Percentiles rank a stretch among this genome's conserved stretches.
phyloP scores from a whole-genome alignment of 2,113 vertebrate species.

The Urocitellus parryii region DNA sequence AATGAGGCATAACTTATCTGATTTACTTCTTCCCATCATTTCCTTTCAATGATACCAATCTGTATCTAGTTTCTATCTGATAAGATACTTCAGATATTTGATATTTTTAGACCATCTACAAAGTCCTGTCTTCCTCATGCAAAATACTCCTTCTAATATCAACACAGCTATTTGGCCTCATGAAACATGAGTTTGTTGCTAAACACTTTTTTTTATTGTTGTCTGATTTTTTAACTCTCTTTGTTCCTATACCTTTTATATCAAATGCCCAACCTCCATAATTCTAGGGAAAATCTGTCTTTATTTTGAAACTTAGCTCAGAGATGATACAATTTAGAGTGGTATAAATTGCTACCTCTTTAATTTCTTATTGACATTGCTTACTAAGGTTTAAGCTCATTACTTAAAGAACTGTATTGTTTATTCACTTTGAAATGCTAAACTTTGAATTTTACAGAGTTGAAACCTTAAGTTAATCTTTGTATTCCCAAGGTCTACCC shows the following conservation, averaged over 20 bases:
- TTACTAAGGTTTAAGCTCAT: neutral
- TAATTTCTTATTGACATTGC: neutral
- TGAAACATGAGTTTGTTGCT: neutral
- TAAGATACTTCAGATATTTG: neutral
- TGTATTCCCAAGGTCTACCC: neutral
- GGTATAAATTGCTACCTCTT: neutral
- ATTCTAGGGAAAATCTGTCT: neutral
- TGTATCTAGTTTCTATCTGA: neutral
- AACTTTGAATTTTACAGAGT: neutral
- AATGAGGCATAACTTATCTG: neutral
- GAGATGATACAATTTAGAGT: neutral
- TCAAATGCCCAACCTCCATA: neutral
- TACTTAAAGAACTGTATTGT: neutral
- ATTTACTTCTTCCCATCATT: neutral
- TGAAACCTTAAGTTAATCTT: neutral
- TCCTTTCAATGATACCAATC: neutral
- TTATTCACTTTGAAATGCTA: neutral
- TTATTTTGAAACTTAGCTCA: neutral
- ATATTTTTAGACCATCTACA: neutral
- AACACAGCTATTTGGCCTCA: neutral
- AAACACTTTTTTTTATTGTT: neutral
- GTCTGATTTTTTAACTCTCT: neutral
- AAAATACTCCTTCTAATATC: neutral
- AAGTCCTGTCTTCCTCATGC: rapidly evolving
- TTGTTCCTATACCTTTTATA: neutral